Evolutionary conservation across 2,888 invertebrate species (phyloP), one percentile per base, ranked within the genome.

Genomic region (Habrosyne pyritoides): DNA sequence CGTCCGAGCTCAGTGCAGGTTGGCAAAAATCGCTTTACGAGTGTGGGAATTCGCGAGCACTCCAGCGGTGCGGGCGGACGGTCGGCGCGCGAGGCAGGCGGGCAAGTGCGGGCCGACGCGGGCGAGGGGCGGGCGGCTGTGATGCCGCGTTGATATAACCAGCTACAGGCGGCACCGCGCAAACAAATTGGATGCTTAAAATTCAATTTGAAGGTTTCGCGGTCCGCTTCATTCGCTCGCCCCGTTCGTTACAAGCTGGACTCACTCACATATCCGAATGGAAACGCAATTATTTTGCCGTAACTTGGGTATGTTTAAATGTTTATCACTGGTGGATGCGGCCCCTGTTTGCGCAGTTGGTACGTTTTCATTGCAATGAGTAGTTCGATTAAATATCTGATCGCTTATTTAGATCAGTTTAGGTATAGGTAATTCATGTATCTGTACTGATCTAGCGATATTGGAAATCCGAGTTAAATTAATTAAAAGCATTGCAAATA

Each of bases 171-270:
- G 77, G 83, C 79, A 78, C 82, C 79, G 83, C 79, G 81, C 86
- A 88, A 91, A 91, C 91, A 91, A 91, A 91, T 91, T 91, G 91
- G 89, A 91, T 88, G 89, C 91, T 91, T 91, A 91, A 91, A 91
- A 91, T 91, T 91, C 91, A 91, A 91, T 91, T 91, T 90, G 84
- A 90, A 91, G 90, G 91, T 91, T 91, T 91, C 89, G 89, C 88
- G 91, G 91, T 87, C 84, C 86, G 84, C 85, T 89, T 89, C 87
- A 89, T 90, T 87, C 86, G 85, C 81, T 83, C 85, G 82, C 77
- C 82, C 81, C 86, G 86, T 81, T 81, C 86, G 87, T 86, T 88
- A 84, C 85, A 83, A 84, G 79, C 88, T 79, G 86, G 81, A 86
- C 87, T 75, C 76, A 76, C 78, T 79, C 84, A 81, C 83, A 85